Evolutionary conservation across 2,888 invertebrate genomes (phyloP).

Genomic region (Chouioia cunea): DNA sequence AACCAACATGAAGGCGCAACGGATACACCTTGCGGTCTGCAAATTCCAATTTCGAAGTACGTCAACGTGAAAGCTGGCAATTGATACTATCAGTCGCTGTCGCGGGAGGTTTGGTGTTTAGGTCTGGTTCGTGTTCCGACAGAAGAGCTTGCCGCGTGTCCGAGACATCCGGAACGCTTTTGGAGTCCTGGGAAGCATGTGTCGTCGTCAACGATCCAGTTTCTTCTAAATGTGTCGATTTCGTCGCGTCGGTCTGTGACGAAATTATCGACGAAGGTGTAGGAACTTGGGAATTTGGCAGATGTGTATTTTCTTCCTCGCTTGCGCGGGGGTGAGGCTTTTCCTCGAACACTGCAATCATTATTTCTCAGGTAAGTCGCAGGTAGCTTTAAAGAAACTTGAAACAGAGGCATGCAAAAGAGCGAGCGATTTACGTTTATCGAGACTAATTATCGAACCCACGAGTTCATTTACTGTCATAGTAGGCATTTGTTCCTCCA

Average conservation of each 20-base stretch:
- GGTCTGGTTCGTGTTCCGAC: constrained; percentile 52
- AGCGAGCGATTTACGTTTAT: constrained; percentile 78
- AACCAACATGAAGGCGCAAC: constrained; percentile 35
- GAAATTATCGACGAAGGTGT: constrained; percentile 62
- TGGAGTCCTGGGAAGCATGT: constrained; percentile 37
- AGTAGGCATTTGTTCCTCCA: constrained; percentile 73
- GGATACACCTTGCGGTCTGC: constrained; percentile 6
- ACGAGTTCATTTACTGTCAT: constrained; percentile 77
- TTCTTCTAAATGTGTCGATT: constrained; percentile 63
- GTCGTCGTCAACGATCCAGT: constrained; percentile 56
- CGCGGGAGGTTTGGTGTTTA: constrained; percentile 55
- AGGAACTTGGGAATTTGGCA: constrained; percentile 60
- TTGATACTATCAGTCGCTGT: constrained; percentile 55
- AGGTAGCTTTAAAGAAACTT: constrained; percentile 22
- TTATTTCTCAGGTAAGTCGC: constrained; percentile 27
- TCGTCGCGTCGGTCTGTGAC: constrained; percentile 63
- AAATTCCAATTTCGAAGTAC: constrained; percentile 49
- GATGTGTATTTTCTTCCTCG: constrained; percentile 58
- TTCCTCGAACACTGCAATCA: constrained; percentile 79
- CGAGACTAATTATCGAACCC: constrained; percentile 87
- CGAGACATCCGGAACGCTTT: constrained; percentile 54
- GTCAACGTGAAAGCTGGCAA: constrained; percentile 59
- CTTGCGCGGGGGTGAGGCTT: constrained; percentile 70
- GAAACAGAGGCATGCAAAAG: neutral
- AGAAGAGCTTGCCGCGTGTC: constrained; percentile 60